These are phyloP conservation scores for Aethes cnicana DNA, from an alignment of 2,888 invertebrate genomes.

Conservation along the genomic window DNA sequence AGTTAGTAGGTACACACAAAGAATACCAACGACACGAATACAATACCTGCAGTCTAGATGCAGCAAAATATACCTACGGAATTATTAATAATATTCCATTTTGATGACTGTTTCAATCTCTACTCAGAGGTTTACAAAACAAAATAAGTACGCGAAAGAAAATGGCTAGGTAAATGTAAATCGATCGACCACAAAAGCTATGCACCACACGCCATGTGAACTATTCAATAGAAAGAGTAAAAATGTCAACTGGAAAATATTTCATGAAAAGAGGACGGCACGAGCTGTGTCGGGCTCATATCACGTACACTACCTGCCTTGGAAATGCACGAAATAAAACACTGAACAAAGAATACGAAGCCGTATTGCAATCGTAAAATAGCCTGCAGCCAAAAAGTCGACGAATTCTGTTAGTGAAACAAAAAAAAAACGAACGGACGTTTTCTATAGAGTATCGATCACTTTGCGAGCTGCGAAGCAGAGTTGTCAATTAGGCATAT, in stretches of 20 bases:
- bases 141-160: not conserved
- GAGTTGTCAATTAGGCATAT: slow-evolving; percentile 64
- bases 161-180: slow-evolving; percentile 16
- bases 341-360: slow-evolving; percentile 65
- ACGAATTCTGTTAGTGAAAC: slow-evolving; percentile 58
- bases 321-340: slow-evolving; percentile 71
- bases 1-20: too few species aligned
- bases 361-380: slow-evolving; percentile 62
- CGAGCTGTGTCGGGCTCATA: slow-evolving; percentile 51
- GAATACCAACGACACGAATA: too few species aligned
- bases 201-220: slow-evolving; percentile 24
- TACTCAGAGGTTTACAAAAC: not conserved
- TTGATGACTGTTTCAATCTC: not conserved
- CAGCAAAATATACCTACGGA: too few species aligned
- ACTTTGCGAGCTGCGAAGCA: slow-evolving; percentile 43
- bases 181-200: slow-evolving; percentile 14
- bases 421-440: slow-evolving; percentile 55
- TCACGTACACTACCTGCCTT: slow-evolving; percentile 59
- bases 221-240: slow-evolving; percentile 56
- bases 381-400: slow-evolving; percentile 55
- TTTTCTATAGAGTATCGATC: slow-evolving; percentile 57
- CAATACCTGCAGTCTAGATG: too few species aligned
- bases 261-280: slow-evolving; percentile 57
- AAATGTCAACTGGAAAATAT: slow-evolving; percentile 68
- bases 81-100: too few species aligned